Conservation (phyloP, 2,888 invertebrate species). For the Dolichomitus sp. region DNA sequence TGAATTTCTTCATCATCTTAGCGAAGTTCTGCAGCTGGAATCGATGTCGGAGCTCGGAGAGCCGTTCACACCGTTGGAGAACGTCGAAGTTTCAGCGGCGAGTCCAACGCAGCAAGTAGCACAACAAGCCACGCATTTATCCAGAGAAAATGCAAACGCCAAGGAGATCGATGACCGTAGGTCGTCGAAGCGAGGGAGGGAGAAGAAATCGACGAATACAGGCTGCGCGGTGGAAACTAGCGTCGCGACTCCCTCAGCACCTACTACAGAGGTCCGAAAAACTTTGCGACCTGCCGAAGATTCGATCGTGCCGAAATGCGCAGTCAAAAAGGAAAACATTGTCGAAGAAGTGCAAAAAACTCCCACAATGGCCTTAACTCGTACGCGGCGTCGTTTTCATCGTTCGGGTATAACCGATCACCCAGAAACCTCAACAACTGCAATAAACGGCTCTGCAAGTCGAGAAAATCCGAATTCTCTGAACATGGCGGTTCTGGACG, state of each 20-base stretch:
- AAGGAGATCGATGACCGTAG: conserved; percentile 60
- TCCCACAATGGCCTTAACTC: not conserved
- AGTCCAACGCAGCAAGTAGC: not conserved
- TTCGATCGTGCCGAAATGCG: conserved; percentile 10
- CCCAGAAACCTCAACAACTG: not conserved
- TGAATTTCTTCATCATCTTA: conserved; percentile 88
- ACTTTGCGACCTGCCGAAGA: conserved; percentile 2
- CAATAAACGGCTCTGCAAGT: not conserved
- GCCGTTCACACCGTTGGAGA: conserved; percentile 19
- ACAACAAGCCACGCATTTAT: not conserved
- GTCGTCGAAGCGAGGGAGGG: conserved; percentile 51
- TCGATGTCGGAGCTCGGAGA: conserved; percentile 65
- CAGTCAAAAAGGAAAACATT: not conserved
- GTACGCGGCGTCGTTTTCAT: conserved; percentile 16
- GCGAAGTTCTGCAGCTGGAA: conserved; percentile 87
- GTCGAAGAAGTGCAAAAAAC: not conserved
- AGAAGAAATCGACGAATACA: conserved; percentile 30
- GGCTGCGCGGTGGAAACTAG: conserved; percentile 44
- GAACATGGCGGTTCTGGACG: conserved; percentile 75
- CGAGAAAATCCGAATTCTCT: conserved; percentile 13
- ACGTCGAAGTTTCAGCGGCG: not conserved
- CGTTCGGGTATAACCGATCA: not conserved
- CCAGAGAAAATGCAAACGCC: conserved; percentile 27
- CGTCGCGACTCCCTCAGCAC: not conserved
- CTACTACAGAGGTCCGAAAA: not conserved